Evolutionary conservation across 2,888 invertebrate genomes (phyloP), one percentile per base, ranked within the genome.

Genomic region (Pecten maximus): DNA sequence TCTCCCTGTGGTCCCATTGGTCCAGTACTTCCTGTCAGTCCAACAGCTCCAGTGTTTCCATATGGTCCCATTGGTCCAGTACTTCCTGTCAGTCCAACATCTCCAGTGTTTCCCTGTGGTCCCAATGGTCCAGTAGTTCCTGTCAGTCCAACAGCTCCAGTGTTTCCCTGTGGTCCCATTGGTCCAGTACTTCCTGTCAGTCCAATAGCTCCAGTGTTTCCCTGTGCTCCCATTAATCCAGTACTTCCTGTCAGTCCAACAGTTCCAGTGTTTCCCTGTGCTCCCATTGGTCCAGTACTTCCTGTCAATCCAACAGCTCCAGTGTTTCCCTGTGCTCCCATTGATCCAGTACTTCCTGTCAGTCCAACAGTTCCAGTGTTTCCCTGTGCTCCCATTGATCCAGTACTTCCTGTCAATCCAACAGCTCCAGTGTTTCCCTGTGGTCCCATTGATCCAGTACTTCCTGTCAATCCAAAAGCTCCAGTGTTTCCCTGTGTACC

Each of bases 31-130:
- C 44, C 74, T 35, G 74, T 74, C 19, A 1, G 10, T 0, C 74
- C 74, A 74, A 74, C 35, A 28, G 12, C 35, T 6, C 74, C 74
- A 23, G 74, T 74, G 23, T 44, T 44, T 44, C 44, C 44, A 10
- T 44, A 12, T 44, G 74, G 74, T 74, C 74, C 74, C 6, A 74
- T 35, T 74, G 74, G 74, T 74, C 74, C 74, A 74, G 74, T 74
- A 35, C 16, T 35, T 35, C 74, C 74, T 35, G 74, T 74, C 74
- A 8, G 15, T 12, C 74, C 74, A 23, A 74, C 15, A 6, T 1
- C 10, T 74, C 74, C 74, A 28, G 74, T 74, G 74, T 74, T 74
- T 74, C 74, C 74, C 35, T 74, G 74, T 74, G 74, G 74, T 74
- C 74, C 44, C 44, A 44, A 10, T 44, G 44, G 44, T 44, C 44